A percentile compares a stretch with the other conserved stretches of the same genome.
phyloP scores from a whole-genome alignment of 2,113 vertebrate species.

The Dolichotis patagonum region DNA sequence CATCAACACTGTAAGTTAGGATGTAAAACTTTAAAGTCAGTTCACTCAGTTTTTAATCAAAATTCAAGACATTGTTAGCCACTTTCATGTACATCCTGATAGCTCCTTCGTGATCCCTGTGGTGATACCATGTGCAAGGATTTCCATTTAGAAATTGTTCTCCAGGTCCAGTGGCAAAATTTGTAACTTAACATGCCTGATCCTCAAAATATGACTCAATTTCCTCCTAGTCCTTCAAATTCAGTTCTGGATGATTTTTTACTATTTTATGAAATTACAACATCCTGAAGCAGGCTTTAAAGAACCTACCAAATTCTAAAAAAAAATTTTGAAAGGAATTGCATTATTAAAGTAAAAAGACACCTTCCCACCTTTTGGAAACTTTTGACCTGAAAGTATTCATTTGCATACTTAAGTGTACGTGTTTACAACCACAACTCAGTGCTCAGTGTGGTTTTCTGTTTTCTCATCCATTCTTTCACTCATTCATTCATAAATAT shows the following conservation, averaged over 20 bases:
- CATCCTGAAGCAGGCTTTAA: not conserved
- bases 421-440: not conserved
- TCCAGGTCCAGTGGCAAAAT: not conserved
- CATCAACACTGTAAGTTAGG: not conserved
- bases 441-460: not conserved
- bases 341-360: conserved; percentile 23
- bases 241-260: conserved; percentile 26
- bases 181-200: not conserved
- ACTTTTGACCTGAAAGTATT: not conserved
- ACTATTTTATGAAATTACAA: conserved; percentile 43
- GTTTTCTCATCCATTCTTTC: not conserved
- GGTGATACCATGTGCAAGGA: not conserved
- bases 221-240: not conserved
- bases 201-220: not conserved
- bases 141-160: not conserved
- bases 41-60: conserved; percentile 7
- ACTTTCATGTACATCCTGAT: not conserved
- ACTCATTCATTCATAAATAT: conserved; percentile 30
- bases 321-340: not conserved
- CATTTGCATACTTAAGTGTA: not conserved
- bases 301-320: not conserved
- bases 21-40: conserved; percentile 36
- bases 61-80: not conserved
- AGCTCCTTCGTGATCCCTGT: not conserved
- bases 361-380: not conserved